Evolutionary conservation across 2,797 vertebrate genomes (phyloP), one percentile per base, ranked within the genome.

Genomic region (Poecile montanus): DNA sequence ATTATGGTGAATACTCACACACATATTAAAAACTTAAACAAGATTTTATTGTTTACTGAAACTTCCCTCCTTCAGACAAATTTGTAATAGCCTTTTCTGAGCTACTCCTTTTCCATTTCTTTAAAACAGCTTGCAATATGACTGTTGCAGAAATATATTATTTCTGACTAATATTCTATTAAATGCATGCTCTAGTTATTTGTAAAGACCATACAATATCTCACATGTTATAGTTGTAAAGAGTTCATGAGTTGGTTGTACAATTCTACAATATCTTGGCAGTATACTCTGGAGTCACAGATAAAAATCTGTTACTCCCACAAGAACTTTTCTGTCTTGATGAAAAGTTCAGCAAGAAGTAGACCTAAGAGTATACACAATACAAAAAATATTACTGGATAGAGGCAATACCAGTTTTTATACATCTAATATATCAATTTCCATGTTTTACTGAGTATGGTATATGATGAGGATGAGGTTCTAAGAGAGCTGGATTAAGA

Each of bases 131-230:
- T 80, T 74, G 79, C 16, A 82, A 38, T 3, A 29, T 61, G 80
- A 89, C 17, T 92, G 47, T n/a, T 88, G 40, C 47, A 89, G 36
- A 91, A 45, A 83, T 68, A 29, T 48, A 58, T 9, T 58, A 83
- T 72, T 93, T 92, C 38, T 92, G 87, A 78, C 72, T 83, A 85
- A 77, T 93, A 92, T 67, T 48, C 45, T 83, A 74, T 34, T 76
- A 73, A 79, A 76, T 32, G 27, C 27, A 63, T 48, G n/a, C 20
- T 73, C 47, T 58, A 85, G 44, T 23, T 92, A 85, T 73, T 88
- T 75, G n/a, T 57, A 87, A 90, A 82, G 73, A 78, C 48, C 29
- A 66, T 38, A 84, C 16, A 73, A 68, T 48, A 62, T 18, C 78
- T 34, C 29, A 74, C 60, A 88, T 21, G 16, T 62, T 92, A 63